Base-by-base conservation (phyloP, 1,140 invertebrate species). In the Hyles euphorbiae region DNA sequence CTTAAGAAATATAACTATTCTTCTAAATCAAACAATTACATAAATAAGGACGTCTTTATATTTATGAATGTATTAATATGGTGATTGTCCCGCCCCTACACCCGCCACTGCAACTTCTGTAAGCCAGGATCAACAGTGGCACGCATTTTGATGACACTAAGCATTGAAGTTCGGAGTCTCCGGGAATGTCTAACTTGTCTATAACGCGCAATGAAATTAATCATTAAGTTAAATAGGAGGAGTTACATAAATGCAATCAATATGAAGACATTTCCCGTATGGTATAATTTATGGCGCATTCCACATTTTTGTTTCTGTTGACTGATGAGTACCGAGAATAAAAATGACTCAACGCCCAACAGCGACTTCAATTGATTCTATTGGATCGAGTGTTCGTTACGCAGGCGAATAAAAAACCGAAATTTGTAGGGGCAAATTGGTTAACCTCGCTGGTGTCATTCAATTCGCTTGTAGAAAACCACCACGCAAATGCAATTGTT, bases 371-470 rank as follows among this genome's bases (percentile, higher is more conserved):
- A 74, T 74, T 74, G 72, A 47, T 52, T 69, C 61, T 61, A 72
- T 68, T 72, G 56, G 65, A 65, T 66, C 53, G 61, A 49, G 56
- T 62, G 46, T 51, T 44, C 33, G 50, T 51, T 57, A 34, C 54
- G 51, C 43, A 46, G 33, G 59, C 50, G 46, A 63, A 67, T 61
- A 60, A 59, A 63, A 67, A 64, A 58, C 63, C 56, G 49, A 70
- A 74, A 69, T 54, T 61, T 63, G 33, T 32, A 8, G 53, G 72
- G 72, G 76, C 58, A 78, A 78, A 56, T 34, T 58, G 68, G 61
- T 76, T 77, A 74, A 78, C 68, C 62, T 34, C 11, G 40, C 61
- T 64, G 60, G 10, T 50, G 52, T 65, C 58, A 65, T 64, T 67
- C 53, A 52, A 70, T 70, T 70, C 67, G 43, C 46, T 53, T 51